These are phyloP conservation scores for Clepsis dumicolana DNA, from an alignment of 2,888 invertebrate genomes.

Conservation along the genomic window DNA sequence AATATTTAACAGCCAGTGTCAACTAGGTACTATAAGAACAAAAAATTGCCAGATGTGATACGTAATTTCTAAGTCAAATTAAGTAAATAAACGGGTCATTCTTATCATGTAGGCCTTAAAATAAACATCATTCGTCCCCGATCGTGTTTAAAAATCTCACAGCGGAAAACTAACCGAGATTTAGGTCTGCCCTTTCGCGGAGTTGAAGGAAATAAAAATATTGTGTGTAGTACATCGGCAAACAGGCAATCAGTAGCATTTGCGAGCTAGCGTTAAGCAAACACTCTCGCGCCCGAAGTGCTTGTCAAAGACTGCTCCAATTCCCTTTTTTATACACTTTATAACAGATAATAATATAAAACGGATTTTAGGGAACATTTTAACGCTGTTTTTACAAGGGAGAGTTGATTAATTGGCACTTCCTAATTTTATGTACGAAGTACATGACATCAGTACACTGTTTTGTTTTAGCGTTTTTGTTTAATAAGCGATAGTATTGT, in stretches of 20 bases:
- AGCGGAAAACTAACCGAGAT: constrained; percentile 21
- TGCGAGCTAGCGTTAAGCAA: constrained; percentile 76
- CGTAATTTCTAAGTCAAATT: too few relatives aligned
- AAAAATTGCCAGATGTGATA: too few relatives aligned
- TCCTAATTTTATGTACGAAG: not conserved
- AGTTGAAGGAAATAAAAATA: constrained; percentile 72
- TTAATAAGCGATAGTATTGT: not conserved
- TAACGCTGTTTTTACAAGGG: constrained; percentile 3
- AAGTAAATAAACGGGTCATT: too few relatives aligned
- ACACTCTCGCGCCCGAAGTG: constrained; percentile 65
- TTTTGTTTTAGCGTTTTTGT: too few relatives aligned
- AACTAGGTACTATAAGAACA: too few relatives aligned
- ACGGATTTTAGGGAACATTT: not conserved
- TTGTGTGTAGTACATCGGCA: constrained; percentile 55
- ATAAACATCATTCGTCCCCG: constrained; percentile 1
- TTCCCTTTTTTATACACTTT: constrained; percentile 68
- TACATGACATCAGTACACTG: too few relatives aligned
- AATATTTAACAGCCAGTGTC: too few relatives aligned
- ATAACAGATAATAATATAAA: constrained; percentile 33
- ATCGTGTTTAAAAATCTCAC: not conserved
- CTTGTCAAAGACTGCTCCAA: constrained; percentile 74
- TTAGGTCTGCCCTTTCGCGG: constrained; percentile 53
- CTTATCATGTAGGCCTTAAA: too few relatives aligned
- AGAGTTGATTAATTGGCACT: constrained; percentile 3
- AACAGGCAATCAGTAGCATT: constrained; percentile 83